Conservation (phyloP, 2,888 invertebrate species). For the Ariolimax columbianus region DNA sequence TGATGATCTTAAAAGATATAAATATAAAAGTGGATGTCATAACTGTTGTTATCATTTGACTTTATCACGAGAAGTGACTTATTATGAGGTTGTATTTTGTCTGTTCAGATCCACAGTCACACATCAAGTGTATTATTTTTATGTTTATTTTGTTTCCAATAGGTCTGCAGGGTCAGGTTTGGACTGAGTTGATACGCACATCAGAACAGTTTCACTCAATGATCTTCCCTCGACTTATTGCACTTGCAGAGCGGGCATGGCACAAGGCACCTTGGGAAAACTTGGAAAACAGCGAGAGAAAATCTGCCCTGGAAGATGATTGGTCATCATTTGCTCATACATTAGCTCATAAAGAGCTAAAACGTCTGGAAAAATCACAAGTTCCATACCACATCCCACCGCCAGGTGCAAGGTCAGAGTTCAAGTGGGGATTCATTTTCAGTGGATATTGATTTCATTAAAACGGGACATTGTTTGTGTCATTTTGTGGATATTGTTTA, state of each 20-base stretch:
- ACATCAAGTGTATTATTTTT: no score
- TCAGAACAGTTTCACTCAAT: constrained; percentile 69
- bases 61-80: no score
- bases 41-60: no score
- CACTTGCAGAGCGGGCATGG: constrained; percentile 76
- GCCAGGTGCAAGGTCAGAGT: constrained; percentile 72
- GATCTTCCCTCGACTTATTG: constrained; percentile 71
- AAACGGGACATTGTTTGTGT: neutral
- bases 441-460: neutral
- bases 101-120: no score
- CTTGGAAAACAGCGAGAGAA: constrained; percentile 53
- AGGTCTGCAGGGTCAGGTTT: constrained; percentile 77
- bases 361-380: constrained; percentile 65
- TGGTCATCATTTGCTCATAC: constrained; percentile 73
- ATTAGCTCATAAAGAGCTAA: constrained; percentile 71
- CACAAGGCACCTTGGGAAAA: constrained; percentile 75
- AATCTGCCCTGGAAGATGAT: constrained; percentile 58
- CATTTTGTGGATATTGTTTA: no score
- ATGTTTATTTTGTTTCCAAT: neutral
- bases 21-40: no score
- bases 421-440: neutral
- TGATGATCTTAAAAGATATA: no score
- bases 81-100: no score
- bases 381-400: constrained; percentile 72
- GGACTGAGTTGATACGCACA: constrained; percentile 73